Conservation (phyloP, 2,113 vertebrate species). For the Numenius arquata region DNA sequence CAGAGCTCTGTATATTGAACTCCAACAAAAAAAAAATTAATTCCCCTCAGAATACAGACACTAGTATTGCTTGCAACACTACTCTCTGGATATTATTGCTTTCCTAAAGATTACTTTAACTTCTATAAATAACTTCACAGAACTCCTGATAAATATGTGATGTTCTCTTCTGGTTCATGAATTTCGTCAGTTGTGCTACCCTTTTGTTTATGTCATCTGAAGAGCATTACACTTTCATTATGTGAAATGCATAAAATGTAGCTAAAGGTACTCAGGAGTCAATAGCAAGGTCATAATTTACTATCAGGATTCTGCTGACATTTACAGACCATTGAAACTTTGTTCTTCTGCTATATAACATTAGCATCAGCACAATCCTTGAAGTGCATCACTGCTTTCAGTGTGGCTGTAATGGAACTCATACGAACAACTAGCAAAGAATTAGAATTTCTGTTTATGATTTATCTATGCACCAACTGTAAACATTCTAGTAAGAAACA, state of each 20-base stretch:
- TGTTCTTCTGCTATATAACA: constrained; percentile 57
- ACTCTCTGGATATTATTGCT: not conserved
- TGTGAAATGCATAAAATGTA: constrained; percentile 47
- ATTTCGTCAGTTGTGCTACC: not conserved
- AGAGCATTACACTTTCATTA: constrained; percentile 42
- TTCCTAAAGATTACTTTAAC: not conserved
- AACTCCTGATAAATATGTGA: not conserved
- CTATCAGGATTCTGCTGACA: constrained; percentile 65
- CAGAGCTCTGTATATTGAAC: not conserved
- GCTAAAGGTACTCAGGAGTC: constrained; percentile 47
- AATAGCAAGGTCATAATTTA: constrained; percentile 68
- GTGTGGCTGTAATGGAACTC: constrained; percentile 39
- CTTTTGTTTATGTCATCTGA: constrained; percentile 43
- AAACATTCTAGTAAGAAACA: constrained; percentile 20
- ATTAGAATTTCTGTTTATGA: constrained; percentile 53
- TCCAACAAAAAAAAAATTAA: not conserved
- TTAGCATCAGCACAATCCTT: constrained; percentile 69
- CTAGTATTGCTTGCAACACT: not conserved
- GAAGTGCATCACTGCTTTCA: constrained; percentile 57
- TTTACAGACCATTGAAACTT: constrained; percentile 71
- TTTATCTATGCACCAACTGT: constrained; percentile 36
- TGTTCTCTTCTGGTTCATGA: not conserved
- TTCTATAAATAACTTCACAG: constrained; percentile 18
- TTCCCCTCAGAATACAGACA: not conserved
- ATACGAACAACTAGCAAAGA: constrained; percentile 48